These are phyloP conservation scores for Microcebus murinus DNA, from an alignment of 2,113 vertebrate genomes.

Conservation along the genomic window DNA sequence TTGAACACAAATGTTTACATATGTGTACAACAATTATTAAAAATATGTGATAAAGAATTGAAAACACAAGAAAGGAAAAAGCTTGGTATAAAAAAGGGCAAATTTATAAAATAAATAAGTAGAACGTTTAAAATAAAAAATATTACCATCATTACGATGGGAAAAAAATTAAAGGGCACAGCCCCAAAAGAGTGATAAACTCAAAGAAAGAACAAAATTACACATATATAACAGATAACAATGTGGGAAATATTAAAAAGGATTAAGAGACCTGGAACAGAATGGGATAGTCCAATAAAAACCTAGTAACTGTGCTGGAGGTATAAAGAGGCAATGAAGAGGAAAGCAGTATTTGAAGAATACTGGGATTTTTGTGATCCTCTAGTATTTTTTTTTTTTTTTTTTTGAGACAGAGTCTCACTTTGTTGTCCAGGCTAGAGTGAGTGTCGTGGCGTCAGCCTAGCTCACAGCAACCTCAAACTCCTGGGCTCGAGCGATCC, in stretches of 20 bases:
- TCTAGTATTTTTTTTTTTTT: background rate
- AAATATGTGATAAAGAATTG: background rate
- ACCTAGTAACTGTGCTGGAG: background rate
- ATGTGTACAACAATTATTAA: background rate
- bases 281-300: background rate
- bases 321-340: background rate
- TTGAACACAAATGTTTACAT: background rate
- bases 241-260: background rate
- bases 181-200: background rate
- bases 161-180: background rate
- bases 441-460: too few relatives aligned
- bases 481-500: too few relatives aligned
- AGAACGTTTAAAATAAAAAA: background rate
- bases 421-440: too few relatives aligned
- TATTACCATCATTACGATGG: background rate
- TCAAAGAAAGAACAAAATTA: background rate
- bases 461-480: too few relatives aligned
- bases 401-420: too few relatives aligned
- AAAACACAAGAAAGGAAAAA: background rate
- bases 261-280: background rate
- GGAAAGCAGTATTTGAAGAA: background rate
- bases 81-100: background rate
- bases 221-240: background rate
- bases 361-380: background rate
- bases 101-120: conserved; percentile 11